These are phyloP conservation scores for Phylloscopus whistleri DNA, from an alignment of 2,113 vertebrate genomes.

Conservation along the genomic window DNA sequence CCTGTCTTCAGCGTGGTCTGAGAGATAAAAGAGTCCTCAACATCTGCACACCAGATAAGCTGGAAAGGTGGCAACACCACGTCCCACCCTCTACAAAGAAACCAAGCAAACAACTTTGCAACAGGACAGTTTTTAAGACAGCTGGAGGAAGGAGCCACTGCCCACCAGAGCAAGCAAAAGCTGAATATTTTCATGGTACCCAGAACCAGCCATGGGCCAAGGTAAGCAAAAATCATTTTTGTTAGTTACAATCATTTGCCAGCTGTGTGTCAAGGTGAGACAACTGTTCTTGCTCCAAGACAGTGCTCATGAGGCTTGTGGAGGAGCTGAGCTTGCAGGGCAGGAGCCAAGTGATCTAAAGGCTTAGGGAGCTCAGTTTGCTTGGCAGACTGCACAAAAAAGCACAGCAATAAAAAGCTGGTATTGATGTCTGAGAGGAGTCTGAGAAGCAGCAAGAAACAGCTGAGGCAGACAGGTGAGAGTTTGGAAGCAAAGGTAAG, in stretches of 20 bases:
- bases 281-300: background rate
- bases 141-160: background rate
- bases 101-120: background rate
- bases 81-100: conserved; percentile 5
- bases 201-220: conserved; percentile 36
- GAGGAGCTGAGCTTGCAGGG: background rate
- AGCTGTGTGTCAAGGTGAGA: background rate
- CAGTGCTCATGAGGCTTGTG: background rate
- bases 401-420: background rate
- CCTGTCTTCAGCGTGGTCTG: background rate
- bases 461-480: background rate
- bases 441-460: background rate
- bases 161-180: background rate
- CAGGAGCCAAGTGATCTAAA: background rate
- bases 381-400: background rate
- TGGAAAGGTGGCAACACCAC: background rate
- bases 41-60: conserved; percentile 41
- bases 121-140: background rate
- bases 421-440: background rate
- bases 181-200: background rate
- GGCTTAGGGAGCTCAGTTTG: background rate
- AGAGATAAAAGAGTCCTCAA: conserved; percentile 30
- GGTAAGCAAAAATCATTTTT: conserved; percentile 42
- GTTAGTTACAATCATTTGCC: background rate
- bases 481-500: background rate